phyloP scores from a whole-genome alignment of 1,140 invertebrate genomes.

The Adelges cooleyi region DNA sequence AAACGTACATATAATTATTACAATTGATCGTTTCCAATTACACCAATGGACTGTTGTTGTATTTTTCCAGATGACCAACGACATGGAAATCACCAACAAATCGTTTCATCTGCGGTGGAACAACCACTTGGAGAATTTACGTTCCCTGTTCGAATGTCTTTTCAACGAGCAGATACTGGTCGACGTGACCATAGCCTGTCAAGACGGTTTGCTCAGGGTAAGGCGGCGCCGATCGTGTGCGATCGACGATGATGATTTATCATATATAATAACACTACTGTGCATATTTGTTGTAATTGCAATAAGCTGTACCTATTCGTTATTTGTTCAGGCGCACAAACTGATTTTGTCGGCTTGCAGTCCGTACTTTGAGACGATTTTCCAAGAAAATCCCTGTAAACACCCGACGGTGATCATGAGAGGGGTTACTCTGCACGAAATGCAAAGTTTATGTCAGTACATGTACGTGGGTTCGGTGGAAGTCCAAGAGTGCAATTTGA shows the following conservation, averaged over 20 bases:
- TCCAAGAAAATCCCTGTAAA: conserved; percentile 43
- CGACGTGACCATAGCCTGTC: conserved; percentile 50
- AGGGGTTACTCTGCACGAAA: conserved; percentile 41
- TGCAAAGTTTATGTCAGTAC: conserved; percentile 42
- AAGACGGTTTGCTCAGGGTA: conserved; percentile 41
- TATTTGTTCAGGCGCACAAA: conserved; percentile 39
- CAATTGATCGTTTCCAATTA: too few relatives aligned
- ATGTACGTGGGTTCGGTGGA: conserved; percentile 46
- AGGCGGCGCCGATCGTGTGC: neutral
- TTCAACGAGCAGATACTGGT: conserved; percentile 46
- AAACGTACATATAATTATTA: too few relatives aligned
- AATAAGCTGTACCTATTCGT: neutral
- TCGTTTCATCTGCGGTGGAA: conserved; percentile 42
- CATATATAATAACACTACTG: too few relatives aligned
- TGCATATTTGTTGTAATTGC: too few relatives aligned
- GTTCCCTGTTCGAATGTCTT: conserved; percentile 44
- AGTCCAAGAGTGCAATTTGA: conserved; percentile 41
- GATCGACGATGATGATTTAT: too few relatives aligned
- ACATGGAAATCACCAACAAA: conserved; percentile 27
- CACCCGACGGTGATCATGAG: conserved; percentile 46
- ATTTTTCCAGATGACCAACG: conserved; percentile 11
- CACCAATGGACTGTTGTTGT: too few relatives aligned
- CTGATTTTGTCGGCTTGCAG: conserved; percentile 44
- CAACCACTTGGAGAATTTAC: conserved; percentile 48
- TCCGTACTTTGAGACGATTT: conserved; percentile 39